A percentile compares a stretch with the other conserved stretches of the same genome.
Conservation (phyloP, 2,888 invertebrate genomes). For the Mesorhabditis belari region DNA sequence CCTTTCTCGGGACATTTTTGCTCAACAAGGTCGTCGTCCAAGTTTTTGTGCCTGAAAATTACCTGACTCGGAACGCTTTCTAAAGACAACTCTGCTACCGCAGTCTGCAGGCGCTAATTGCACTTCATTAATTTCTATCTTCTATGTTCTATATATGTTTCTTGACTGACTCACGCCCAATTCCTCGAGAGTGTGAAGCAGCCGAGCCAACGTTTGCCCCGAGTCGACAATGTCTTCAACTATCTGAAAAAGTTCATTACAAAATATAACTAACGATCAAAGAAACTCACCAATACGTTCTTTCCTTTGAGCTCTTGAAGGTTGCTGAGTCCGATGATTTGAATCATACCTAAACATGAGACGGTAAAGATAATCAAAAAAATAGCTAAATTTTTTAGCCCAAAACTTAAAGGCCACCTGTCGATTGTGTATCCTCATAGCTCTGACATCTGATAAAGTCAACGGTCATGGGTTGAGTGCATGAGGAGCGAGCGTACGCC, state of each 20-base stretch:
- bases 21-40: constrained; percentile 34
- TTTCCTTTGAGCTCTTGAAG: constrained; percentile 57
- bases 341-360: constrained; percentile 40
- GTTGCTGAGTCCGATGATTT: constrained; percentile 59
- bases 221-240: constrained; percentile 64
- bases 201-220: constrained; percentile 59
- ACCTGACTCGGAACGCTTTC: neutral
- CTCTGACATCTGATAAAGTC: constrained; percentile 57
- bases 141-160: no score
- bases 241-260: constrained; percentile 54
- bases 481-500: constrained; percentile 32
- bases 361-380: neutral
- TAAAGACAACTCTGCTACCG: constrained; percentile 10
- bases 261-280: neutral
- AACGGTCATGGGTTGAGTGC: constrained; percentile 35
- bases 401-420: constrained; percentile 51
- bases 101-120: no score
- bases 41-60: constrained; percentile 5
- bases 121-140: no score
- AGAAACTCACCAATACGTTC: constrained; percentile 48
- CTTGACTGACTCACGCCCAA: constrained; percentile 27
- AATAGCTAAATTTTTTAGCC: constrained; percentile 53
- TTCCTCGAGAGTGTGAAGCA: constrained; percentile 53
- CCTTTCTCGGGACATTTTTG: constrained; percentile 17
- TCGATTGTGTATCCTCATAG: constrained; percentile 57